These are phyloP conservation scores for Phoeniculus purpureus DNA, from an alignment of 2,797 vertebrate species.

Conservation along the genomic window DNA sequence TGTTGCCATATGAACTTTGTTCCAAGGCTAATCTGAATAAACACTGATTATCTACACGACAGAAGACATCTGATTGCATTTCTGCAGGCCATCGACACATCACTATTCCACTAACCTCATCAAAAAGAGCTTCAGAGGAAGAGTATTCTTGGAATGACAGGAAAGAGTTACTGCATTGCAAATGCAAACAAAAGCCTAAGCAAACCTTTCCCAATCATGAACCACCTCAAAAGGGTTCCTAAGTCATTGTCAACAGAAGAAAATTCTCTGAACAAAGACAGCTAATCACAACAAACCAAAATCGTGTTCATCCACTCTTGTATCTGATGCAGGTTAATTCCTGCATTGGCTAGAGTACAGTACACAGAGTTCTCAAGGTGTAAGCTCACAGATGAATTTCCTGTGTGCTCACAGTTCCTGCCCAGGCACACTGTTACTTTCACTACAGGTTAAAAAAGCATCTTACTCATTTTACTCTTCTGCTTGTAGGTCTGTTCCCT, in stretches of 20 bases:
- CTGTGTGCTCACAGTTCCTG: neutral
- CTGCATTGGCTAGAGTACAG: neutral
- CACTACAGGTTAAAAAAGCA: neutral
- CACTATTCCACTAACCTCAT: neutral
- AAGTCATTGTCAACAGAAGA: neutral
- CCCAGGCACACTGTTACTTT: neutral
- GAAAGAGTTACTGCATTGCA: neutral
- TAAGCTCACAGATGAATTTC: neutral
- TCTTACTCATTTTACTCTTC: neutral
- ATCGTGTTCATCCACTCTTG: neutral
- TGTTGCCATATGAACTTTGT: conserved; percentile 38
- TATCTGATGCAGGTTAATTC: neutral
- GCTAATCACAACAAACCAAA: neutral
- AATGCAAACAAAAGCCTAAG: conserved; percentile 8
- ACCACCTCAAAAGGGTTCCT: neutral
- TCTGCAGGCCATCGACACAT: neutral
- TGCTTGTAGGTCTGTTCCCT: neutral
- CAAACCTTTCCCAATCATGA: neutral
- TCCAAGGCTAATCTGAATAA: conserved; percentile 31
- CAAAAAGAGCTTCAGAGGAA: neutral
- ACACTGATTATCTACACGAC: neutral
- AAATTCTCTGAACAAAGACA: neutral
- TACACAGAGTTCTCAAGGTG: neutral
- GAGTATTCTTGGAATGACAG: neutral
- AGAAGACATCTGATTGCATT: neutral